Evolutionary conservation across 2,888 invertebrate species (phyloP).

Genomic region (Spilosoma lubricipeda): DNA sequence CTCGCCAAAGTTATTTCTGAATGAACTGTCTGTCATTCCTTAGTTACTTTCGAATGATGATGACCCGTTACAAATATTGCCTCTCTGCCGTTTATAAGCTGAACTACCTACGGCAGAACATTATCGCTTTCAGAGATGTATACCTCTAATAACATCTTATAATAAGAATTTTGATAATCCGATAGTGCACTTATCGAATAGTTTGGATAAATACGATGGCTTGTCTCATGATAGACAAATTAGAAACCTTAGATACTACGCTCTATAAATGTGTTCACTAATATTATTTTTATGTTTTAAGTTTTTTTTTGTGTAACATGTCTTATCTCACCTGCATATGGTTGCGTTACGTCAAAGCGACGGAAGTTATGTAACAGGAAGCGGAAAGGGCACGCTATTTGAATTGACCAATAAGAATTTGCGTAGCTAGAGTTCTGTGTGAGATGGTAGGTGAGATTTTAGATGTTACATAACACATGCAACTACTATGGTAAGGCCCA

Average conservation of each 20-base stretch:
- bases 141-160: constrained; percentile 28
- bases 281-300: constrained; percentile 38
- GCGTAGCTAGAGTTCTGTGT: background rate
- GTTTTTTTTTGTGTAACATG: background rate
- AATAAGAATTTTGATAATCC: constrained; percentile 63
- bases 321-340: background rate
- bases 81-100: background rate
- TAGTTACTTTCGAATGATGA: background rate
- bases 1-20: background rate
- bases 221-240: constrained; percentile 51
- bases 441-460: background rate
- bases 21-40: background rate
- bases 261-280: constrained; percentile 47
- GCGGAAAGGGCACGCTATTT: background rate
- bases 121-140: constrained; percentile 26
- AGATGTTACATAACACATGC: background rate
- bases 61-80: background rate
- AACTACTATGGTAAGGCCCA: background rate
- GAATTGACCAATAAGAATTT: background rate
- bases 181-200: constrained; percentile 77
- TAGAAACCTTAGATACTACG: constrained; percentile 42
- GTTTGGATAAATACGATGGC: constrained; percentile 53
- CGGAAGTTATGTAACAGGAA: background rate
- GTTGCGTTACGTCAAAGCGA: background rate
- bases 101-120: background rate